A percentile compares a stretch with the other conserved stretches of the same genome.
phyloP scores from a whole-genome alignment of 1,140 invertebrate genomes.

The fruit fly (Drosophila melanogaster) region Release_6_plus_ISO1_MT NC_004354.4:17132501-17133000 shows the following conservation, averaged over 20 bases:
- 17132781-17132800: neutral
- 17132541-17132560: neutral
- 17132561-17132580: neutral
- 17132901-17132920: no score
- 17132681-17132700: slow-evolving; percentile 4
- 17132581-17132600: slow-evolving; percentile 5
- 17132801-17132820: neutral
- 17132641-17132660: slow-evolving; percentile 8
- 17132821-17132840: neutral
- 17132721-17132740: no score
- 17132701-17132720: neutral
- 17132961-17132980: no score
- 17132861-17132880: neutral
- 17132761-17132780: no score
- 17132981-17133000: neutral
- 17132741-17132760: no score
- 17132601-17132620: neutral
- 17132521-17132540: no score
- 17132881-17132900: no score
- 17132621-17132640: slow-evolving; percentile 2
- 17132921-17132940: no score
- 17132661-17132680: slow-evolving; percentile 6
- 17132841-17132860: neutral
- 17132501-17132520: neutral
- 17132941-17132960: no score